Base-by-base conservation (phyloP, 2,797 vertebrate genomes). In the Parauchenoglanis punctatus region DNA sequence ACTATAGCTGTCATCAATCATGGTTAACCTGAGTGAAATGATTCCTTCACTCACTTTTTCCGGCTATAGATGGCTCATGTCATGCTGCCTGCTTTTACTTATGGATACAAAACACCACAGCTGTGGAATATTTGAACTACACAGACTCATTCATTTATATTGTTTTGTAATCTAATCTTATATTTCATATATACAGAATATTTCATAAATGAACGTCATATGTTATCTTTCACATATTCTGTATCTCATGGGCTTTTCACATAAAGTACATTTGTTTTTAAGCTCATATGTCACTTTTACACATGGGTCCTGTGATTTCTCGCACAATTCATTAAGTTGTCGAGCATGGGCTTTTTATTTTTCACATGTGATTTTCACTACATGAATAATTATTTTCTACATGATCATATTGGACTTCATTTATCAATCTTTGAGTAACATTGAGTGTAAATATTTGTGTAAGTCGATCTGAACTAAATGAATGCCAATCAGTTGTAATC, bases 1-100 rank as follows among this genome's bases (percentile, higher is more conserved):
- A 83, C 77, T 81, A 18, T 76, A 81, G 81, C 54, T 44, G 82
- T 89, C 88, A 72, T 81, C 86, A 88, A 82, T 90, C 90, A 88
- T 80, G 49, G 86, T 91, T 89, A 89, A 87, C 70, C 84, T 86
- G 87, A 89, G 85, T 88, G 63, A 87, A 88, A 87, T 87, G 84
- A 86, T 87, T 88, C 86, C 85, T 84, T 85, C 86, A 85, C 78
- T 65, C 63, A 84, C 73, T 77, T 81, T 84, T 86, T 78, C 86
- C 59, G 20, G 61, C 77, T 87, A 72, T 75, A 84, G 67, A 87
- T 88, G 88, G 81, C 85, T 83, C 82, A 59, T 89, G 85, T 88
- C 83, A 82, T 82, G 81, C 35, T 65, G 56, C 85, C 84, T 78
- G 81, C 77, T 87, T 90, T 89, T 86, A 54, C 56, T 83, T 80